Percentiles rank a stretch among this genome's conserved stretches.
These are phyloP conservation scores for Stichodactyla mertensii DNA, from an alignment of 64 coral and sea anemone genomes.

Conservation along the genomic window DNA sequence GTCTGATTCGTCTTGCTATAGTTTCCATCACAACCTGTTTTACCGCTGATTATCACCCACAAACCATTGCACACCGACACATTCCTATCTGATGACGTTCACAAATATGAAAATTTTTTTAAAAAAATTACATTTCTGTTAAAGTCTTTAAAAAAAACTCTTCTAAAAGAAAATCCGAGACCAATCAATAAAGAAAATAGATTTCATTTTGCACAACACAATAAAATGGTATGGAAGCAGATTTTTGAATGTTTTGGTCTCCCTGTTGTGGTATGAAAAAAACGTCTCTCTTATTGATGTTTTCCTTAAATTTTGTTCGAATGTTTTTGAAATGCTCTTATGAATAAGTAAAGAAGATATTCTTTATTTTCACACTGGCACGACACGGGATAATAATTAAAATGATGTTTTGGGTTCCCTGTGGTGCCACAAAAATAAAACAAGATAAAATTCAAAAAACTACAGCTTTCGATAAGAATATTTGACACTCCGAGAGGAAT, in stretches of 20 bases:
- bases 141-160: too few species aligned
- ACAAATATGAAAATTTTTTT: too few species aligned
- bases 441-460: too few species aligned
- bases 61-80: constrained; percentile 25
- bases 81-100: constrained; percentile 76
- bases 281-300: too few species aligned
- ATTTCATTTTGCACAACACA: too few species aligned
- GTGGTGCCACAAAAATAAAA: neutral
- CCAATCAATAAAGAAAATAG: too few species aligned
- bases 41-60: constrained; percentile 36
- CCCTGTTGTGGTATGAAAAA: neutral
- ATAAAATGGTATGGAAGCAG: too few species aligned
- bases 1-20: neutral
- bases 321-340: neutral
- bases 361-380: neutral
- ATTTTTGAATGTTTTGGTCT: neutral
- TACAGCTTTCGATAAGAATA: too few species aligned
- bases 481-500: too few species aligned
- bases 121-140: too few species aligned
- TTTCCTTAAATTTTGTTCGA: neutral
- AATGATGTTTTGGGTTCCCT: neutral
- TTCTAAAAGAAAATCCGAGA: too few species aligned
- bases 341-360: neutral
- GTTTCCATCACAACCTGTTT: constrained; percentile 28
- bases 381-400: neutral